phyloP scores from a whole-genome alignment of 2,888 invertebrate species.

The Saturnia japonica region DNA sequence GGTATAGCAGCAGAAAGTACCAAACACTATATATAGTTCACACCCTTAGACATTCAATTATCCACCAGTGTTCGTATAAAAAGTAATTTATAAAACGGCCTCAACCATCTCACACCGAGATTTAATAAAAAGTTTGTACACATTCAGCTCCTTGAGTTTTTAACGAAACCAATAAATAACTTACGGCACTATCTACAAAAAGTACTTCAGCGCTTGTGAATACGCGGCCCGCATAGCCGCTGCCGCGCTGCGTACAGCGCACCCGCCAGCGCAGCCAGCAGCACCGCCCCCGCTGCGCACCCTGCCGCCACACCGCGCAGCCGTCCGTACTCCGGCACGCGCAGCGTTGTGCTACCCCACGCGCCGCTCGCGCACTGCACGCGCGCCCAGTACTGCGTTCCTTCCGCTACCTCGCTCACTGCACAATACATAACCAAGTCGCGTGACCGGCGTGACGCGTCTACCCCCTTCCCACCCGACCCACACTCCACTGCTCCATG shows the following conservation, averaged over 20 bases:
- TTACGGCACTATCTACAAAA: constrained; percentile 40
- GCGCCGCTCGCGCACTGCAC: constrained; percentile 86
- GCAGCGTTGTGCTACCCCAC: constrained; percentile 83
- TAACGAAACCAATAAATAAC: constrained; percentile 30
- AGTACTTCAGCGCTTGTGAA: constrained; percentile 31
- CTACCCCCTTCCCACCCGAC: background rate
- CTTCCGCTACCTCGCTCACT: constrained; percentile 88
- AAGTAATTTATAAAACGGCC: background rate
- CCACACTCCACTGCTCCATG: background rate
- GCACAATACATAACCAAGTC: constrained; percentile 35
- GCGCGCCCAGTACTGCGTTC: constrained; percentile 87
- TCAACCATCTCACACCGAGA: background rate
- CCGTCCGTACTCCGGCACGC: constrained; percentile 87
- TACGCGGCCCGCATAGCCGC: constrained; percentile 42
- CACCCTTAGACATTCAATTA: background rate
- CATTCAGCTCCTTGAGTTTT: constrained; percentile 2
- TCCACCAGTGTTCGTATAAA: background rate
- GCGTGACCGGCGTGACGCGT: background rate
- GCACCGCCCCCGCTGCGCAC: constrained; percentile 85
- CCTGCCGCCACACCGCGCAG: constrained; percentile 87
- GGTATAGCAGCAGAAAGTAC: no score
- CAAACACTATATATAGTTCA: no score
- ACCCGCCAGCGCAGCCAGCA: constrained; percentile 84
- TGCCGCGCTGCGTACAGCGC: constrained; percentile 76
- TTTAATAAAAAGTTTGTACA: constrained; percentile 6